Base-by-base conservation (phyloP, 2,113 vertebrate species). In the Tyto alba region DNA sequence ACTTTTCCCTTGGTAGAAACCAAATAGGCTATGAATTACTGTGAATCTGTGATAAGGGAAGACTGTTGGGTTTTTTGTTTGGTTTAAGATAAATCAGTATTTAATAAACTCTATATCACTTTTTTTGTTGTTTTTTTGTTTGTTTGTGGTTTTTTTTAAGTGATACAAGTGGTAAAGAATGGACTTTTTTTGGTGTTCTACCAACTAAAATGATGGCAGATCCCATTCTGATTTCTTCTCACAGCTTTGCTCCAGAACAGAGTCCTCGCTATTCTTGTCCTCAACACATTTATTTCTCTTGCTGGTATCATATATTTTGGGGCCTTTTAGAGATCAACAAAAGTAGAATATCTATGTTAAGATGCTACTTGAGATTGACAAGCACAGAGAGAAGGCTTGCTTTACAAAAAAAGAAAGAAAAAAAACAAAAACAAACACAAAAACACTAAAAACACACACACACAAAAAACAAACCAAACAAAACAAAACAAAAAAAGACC, bases 11-110 rank as follows among this genome's bases (percentile, higher is more conserved):
- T 66, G 4, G 11, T 77, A 84, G 45, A 94, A 83, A 73, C 9
- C 15, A 43, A 78, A 34, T 8, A 71, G 21, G 4, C 7, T 75
- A 67, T 8, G 34, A 88, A 81, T 69, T 45, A 47, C 19, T 89
- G 10, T n/a, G 38, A 4, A 53, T 50, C 25, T 56, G 22, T 67
- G 29, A 21, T 45, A 71, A 59, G 12, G 17, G 11, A 57, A 71
- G 16, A 43, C 1, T 40, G 8, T 2, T 48, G 21, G 1, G 1
- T 0, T 2, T 63, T 92, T 78, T 38, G 5, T 15, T 81, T 60
- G 9, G 56, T 94, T 81, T 60, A 90, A 60, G 16, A 69, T 22
- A 72, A 56, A 71, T 36, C 9, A 12, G 23, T 63, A 66, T 36
- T 77, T 89, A 73, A 74, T 62, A 9, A 72, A 40, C 2, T 7